These are phyloP conservation scores for Ennomos quercinarius DNA, from an alignment of 2,888 invertebrate genomes.

Conservation along the genomic window DNA sequence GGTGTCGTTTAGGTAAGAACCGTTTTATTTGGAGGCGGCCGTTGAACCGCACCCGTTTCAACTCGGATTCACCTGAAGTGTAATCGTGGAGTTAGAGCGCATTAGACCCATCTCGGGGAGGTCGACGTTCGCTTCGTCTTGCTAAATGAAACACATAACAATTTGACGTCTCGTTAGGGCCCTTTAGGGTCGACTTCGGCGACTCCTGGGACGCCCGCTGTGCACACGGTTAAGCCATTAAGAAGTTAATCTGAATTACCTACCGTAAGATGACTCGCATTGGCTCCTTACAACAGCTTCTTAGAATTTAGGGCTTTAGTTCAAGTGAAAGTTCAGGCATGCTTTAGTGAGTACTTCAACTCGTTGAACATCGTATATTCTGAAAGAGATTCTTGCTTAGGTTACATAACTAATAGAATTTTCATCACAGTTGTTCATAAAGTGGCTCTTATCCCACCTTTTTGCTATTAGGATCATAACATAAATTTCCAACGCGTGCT, in stretches of 20 bases:
- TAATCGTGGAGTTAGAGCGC: conserved; percentile 17
- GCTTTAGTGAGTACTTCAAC: conserved; percentile 17
- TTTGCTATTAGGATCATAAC: conserved; percentile 13
- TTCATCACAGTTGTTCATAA: too few relatives aligned
- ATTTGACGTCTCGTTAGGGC: conserved; percentile 36
- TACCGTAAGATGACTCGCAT: conserved; percentile 26
- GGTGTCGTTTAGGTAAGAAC: conserved; percentile 34
- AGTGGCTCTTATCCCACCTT: too few relatives aligned
- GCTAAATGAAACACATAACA: conserved; percentile 38
- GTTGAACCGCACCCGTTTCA: conserved; percentile 12
- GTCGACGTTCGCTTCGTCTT: conserved; percentile 27
- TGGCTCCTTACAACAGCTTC: conserved; percentile 14
- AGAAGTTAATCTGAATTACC: conserved; percentile 35
- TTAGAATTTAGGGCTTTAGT: conserved; percentile 16
- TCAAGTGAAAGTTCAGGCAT: conserved; percentile 12
- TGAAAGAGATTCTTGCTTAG: conserved; percentile 16
- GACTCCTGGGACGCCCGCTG: conserved; percentile 23
- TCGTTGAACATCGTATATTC: conserved; percentile 8
- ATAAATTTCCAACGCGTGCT: too few relatives aligned
- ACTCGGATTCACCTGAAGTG: conserved; percentile 24
- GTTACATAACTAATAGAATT: conserved; percentile 6
- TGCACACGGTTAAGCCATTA: conserved; percentile 32
- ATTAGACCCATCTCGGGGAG: conserved; percentile 9
- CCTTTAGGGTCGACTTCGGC: conserved; percentile 28
- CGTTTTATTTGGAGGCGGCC: conserved; percentile 16